A percentile compares a stretch with the other conserved stretches of the same genome.
These are phyloP conservation scores for Tigriopus californicus DNA, from an alignment of 2,888 invertebrate genomes.

Conservation along the genomic window DNA sequence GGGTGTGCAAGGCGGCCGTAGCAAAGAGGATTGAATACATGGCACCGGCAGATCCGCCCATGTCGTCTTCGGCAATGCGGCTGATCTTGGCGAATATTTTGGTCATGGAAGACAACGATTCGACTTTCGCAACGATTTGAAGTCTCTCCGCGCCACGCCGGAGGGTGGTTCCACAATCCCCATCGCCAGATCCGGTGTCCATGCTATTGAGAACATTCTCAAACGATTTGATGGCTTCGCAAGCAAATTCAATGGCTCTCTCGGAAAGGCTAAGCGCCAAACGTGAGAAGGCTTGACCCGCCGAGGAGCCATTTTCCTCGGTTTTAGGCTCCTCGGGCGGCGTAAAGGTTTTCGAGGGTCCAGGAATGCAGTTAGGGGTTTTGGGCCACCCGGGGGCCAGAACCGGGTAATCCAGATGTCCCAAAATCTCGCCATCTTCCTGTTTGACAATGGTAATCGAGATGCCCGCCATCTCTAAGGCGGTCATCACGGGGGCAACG, in stretches of 20 bases:
- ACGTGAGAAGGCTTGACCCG: background rate
- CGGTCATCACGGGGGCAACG: conserved; percentile 45
- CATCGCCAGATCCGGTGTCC: conserved; percentile 50
- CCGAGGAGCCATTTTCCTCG: background rate
- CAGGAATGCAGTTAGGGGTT: background rate
- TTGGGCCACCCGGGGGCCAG: background rate
- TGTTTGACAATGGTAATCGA: conserved; percentile 42
- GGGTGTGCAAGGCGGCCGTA: conserved; percentile 32
- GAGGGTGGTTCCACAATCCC: conserved; percentile 51
- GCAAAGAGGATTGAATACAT: conserved; percentile 56
- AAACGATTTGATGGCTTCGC: conserved; percentile 38
- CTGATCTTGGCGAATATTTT: conserved; percentile 21
- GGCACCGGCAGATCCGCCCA: conserved; percentile 63
- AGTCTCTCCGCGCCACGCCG: conserved; percentile 34
- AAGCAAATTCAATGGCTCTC: conserved; percentile 27
- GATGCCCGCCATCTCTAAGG: conserved; percentile 56
- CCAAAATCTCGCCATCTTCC: conserved; percentile 18
- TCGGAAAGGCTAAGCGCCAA: background rate
- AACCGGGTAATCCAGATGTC: background rate
- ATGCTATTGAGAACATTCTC: conserved; percentile 40
- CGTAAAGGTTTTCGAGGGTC: background rate
- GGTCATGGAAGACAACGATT: conserved; percentile 15
- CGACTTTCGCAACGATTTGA: background rate
- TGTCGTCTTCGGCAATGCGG: conserved; percentile 43
- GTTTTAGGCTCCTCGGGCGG: background rate